These are phyloP conservation scores for Leptinotarsa tumamoca DNA, from an alignment of 2,888 invertebrate species.

Conservation along the genomic window DNA sequence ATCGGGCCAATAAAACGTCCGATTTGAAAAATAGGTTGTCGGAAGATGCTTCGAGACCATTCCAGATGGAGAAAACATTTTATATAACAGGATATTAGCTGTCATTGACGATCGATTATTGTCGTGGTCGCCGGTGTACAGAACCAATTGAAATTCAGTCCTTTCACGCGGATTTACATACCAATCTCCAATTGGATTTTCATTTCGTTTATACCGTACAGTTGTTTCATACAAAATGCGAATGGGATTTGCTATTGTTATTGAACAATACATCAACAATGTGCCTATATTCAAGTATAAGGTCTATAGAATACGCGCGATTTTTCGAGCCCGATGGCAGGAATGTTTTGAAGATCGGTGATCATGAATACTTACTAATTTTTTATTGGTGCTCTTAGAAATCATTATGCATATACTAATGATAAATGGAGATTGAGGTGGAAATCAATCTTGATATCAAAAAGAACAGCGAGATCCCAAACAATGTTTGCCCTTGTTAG, in stretches of 20 bases:
- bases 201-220: slow-evolving; percentile 5
- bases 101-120: slow-evolving; percentile 27
- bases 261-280: not conserved
- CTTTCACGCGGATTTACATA: slow-evolving; percentile 22
- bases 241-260: not conserved
- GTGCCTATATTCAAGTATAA: no score
- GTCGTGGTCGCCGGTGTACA: not conserved
- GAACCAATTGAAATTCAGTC: slow-evolving; percentile 8
- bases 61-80: slow-evolving; percentile 19
- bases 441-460: no score
- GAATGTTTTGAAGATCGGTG: no score
- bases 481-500: no score
- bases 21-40: slow-evolving; percentile 7
- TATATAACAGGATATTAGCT: slow-evolving; percentile 29
- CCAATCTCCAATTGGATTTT: slow-evolving; percentile 18
- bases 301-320: no score
- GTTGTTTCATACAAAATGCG: not conserved
- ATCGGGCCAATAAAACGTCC: slow-evolving; percentile 16
- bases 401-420: no score
- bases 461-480: no score
- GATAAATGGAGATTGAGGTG: no score
- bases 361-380: no score
- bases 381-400: no score
- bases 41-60: slow-evolving; percentile 9
- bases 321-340: no score